Conservation (phyloP, 2,113 vertebrate species). For the Rhinoderma darwinii region DNA sequence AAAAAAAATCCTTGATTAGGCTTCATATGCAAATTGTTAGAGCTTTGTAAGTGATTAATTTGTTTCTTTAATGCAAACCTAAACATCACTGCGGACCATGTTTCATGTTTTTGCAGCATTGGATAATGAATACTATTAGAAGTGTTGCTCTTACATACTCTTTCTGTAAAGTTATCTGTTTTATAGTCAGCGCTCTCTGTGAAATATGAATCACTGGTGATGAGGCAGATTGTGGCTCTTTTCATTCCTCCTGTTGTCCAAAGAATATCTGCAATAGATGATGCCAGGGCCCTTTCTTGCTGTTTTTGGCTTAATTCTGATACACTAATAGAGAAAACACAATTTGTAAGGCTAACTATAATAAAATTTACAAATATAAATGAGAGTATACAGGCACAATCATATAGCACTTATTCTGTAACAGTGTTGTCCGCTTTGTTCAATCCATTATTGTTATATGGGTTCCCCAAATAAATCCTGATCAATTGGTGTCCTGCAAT, state of each 20-base stretch:
- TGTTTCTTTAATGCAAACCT: too few species aligned
- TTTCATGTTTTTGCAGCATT: background rate
- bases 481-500: too few species aligned
- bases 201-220: constrained; percentile 63
- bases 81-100: background rate
- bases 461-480: too few species aligned
- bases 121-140: background rate
- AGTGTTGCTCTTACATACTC: constrained; percentile 67
- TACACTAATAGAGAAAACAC: constrained; percentile 68
- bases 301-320: constrained; percentile 63
- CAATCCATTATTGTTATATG: too few species aligned
- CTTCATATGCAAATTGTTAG: too few species aligned
- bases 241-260: constrained; percentile 80
- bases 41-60: too few species aligned
- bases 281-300: constrained; percentile 73
- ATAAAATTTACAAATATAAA: too few species aligned
- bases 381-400: too few species aligned
- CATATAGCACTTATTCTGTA: too few species aligned
- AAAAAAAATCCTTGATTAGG: too few species aligned
- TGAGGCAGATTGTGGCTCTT: constrained; percentile 73
- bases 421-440: too few species aligned
- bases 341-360: background rate
- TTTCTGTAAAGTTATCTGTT: constrained; percentile 75
- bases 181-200: constrained; percentile 65
- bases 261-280: constrained; percentile 73